phyloP scores from a whole-genome alignment of 2,797 vertebrate genomes.

The Sebastes trivittatus region DNA sequence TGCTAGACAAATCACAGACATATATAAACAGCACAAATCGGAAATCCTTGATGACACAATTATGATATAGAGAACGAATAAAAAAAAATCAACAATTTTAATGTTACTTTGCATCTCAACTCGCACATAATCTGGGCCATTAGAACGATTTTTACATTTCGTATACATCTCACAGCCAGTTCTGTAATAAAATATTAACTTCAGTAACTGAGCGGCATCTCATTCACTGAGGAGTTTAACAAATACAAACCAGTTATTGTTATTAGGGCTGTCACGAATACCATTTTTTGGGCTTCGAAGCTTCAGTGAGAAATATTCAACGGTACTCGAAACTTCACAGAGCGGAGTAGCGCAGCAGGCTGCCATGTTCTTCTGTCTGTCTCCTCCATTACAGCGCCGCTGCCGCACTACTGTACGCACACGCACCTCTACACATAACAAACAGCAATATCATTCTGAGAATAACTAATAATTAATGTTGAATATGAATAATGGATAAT shows the following conservation, averaged over 20 bases:
- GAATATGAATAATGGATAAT: no score
- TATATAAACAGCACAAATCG: not conserved
- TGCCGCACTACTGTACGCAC: no score
- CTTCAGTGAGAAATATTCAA: no score
- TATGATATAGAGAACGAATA: not conserved
- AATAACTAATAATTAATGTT: no score
- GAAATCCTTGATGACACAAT: not conserved
- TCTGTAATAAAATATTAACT: not conserved
- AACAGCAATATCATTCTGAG: no score
- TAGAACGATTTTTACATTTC: not conserved
- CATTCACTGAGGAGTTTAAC: not conserved
- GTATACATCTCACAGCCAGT: not conserved
- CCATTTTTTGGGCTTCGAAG: no score
- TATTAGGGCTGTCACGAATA: no score
- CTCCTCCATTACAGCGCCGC: no score
- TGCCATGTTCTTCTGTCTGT: no score
- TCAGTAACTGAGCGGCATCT: not conserved
- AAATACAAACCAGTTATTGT: not conserved
- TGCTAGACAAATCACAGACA: not conserved
- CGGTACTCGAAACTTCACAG: no score
- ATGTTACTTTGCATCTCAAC: not conserved
- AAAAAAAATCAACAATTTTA: not conserved
- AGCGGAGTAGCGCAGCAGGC: no score
- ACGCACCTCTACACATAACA: no score
- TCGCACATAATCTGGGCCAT: not conserved